Evolutionary conservation across 2,113 vertebrate species (phyloP).

Genomic region (Colaptes auratus): DNA sequence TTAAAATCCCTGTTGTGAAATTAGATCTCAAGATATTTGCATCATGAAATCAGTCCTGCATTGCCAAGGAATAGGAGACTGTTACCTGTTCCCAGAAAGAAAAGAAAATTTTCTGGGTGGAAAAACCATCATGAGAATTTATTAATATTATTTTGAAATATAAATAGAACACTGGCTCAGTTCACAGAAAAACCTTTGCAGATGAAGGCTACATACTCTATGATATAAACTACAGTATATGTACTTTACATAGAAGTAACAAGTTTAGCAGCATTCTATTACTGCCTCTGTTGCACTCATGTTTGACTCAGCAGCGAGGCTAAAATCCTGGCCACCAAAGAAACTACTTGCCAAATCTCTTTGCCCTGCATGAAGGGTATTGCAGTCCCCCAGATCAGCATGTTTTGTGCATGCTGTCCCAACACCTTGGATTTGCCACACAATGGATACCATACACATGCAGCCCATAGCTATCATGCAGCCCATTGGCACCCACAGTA

Average conservation of each 20-base stretch:
- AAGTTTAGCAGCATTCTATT: not conserved
- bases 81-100: not conserved
- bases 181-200: not conserved
- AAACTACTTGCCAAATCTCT: not conserved
- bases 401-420: not conserved
- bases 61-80: not conserved
- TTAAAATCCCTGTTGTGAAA: not conserved
- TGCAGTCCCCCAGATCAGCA: not conserved
- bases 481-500: not conserved
- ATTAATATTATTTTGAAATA: not conserved
- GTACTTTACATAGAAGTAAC: not conserved
- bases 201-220: not conserved
- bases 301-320: not conserved
- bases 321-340: not conserved
- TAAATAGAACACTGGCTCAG: not conserved
- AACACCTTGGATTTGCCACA: not conserved
- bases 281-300: not conserved
- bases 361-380: rapidly evolving
- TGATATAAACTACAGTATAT: not conserved
- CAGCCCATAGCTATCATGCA: not conserved
- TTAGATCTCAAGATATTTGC: not conserved
- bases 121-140: not conserved
- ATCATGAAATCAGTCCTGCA: not conserved
- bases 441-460: rapidly evolving
- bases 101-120: rapidly evolving